phyloP scores from a whole-genome alignment of 2,113 vertebrate genomes.

The Mesoclemmys tuberculata region DNA sequence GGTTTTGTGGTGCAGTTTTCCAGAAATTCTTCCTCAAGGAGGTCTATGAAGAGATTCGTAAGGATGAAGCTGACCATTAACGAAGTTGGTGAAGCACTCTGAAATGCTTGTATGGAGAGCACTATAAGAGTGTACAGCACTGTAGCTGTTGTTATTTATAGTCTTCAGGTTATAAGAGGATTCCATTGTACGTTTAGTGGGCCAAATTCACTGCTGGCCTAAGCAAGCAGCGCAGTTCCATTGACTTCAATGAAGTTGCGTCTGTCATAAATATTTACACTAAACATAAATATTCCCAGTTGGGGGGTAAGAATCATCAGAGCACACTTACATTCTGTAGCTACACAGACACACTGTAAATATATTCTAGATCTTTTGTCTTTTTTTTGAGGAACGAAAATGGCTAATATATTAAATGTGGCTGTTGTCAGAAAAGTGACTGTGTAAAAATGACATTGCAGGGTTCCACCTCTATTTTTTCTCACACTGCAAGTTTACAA shows the following conservation, averaged over 20 bases:
- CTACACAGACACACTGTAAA: not conserved
- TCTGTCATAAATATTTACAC: not conserved
- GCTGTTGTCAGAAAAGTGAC: not conserved
- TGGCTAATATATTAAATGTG: not conserved
- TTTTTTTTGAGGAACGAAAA: not conserved
- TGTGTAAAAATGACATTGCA: not conserved
- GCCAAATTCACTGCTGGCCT: not conserved
- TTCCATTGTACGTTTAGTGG: not conserved
- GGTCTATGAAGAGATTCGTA: too few relatives aligned
- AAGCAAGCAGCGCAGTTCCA: not conserved
- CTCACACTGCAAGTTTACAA: not conserved
- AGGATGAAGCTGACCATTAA: not conserved
- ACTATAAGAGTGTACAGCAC: not conserved
- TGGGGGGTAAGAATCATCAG: not conserved
- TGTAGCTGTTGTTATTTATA: not conserved
- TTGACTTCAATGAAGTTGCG: not conserved
- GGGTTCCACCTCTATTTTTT: not conserved
- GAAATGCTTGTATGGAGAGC: rapidly evolving
- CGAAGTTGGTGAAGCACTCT: not conserved
- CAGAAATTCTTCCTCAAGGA: too few relatives aligned
- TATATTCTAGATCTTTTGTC: not conserved
- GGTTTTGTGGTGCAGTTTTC: too few relatives aligned
- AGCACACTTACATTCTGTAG: constrained; percentile 1
- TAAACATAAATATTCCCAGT: not conserved
- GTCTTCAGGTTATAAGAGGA: not conserved